These are phyloP conservation scores for Lepus townsendii DNA, from an alignment of 2,797 vertebrate genomes.

Conservation along the genomic window DNA sequence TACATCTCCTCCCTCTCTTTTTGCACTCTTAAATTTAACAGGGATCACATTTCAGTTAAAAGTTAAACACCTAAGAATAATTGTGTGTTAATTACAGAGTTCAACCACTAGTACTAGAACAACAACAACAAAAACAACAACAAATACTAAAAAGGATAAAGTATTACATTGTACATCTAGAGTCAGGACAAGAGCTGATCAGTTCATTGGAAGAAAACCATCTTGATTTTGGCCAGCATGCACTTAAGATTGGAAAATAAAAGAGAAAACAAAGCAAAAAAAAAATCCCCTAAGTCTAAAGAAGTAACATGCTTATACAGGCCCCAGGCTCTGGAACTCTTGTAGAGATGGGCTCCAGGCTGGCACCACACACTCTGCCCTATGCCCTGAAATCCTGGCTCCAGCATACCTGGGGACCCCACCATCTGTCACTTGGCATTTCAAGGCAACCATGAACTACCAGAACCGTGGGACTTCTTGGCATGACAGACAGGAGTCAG, in stretches of 20 bases:
- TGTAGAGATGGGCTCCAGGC: background rate
- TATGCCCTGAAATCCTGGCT: background rate
- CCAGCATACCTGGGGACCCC: background rate
- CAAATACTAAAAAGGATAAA: too few species aligned
- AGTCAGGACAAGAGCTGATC: too few species aligned
- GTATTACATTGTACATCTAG: too few species aligned
- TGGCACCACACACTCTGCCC: background rate
- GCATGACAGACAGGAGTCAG: background rate
- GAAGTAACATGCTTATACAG: background rate
- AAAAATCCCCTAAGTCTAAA: background rate
- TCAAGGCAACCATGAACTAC: background rate
- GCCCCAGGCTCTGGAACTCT: background rate
- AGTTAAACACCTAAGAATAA: too few species aligned
- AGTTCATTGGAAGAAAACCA: background rate
- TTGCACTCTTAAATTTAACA: too few species aligned
- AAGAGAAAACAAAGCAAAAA: background rate
- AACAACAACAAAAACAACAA: too few species aligned
- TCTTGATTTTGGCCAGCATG: background rate
- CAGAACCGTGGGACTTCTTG: slow-evolving; percentile 46
- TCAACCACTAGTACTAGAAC: too few species aligned
- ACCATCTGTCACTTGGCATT: slow-evolving; percentile 74
- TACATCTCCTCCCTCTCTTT: too few species aligned
- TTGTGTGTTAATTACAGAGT: too few species aligned
- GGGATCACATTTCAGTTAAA: too few species aligned
- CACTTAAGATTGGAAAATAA: slow-evolving; percentile 5